Evolutionary conservation across 2,113 vertebrate species (phyloP), one percentile per base, ranked within the genome.

Genomic region (Etheostoma spectabile): DNA sequence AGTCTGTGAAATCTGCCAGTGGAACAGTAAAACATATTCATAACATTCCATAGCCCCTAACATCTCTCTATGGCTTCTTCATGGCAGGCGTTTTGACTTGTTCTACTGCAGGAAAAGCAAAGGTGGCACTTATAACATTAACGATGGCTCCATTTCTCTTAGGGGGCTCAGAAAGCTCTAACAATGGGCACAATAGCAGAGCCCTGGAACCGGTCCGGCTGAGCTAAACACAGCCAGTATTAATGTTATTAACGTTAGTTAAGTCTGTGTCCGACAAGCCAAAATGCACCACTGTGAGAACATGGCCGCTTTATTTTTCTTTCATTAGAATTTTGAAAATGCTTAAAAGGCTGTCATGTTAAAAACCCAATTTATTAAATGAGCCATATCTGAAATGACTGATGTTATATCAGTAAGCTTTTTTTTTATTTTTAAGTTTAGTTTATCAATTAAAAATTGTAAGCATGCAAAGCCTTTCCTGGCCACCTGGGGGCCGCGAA

Each of bases 61-160:
- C 42, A 13, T 33, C 30, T 53, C 60, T 12, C 12, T 5, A 6
- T 8, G 13, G 4, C 35, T 8, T 66, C 19, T 33, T 60, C 27
- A 16, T 13, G 19, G 22, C 74, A 21, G 51, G 12, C 11, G 4
- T 45, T 63, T 21, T 5, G 6, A 48, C 27, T 8, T 30, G 52
- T 45, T 35, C 27, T 3, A 16, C 24, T 24, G 53, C 22, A 46
- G 13, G 33, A 51, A 14, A 69, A 52, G n/a, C 27, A 46, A 42
- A 71, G 52, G 60, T 76, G 70, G 52, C 74, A 30, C 38, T 68
- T 22, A 79, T 74, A 49, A 53, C 65, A 64, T 63, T 18, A 77
- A 21, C 4, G 1, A 74, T 11, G 56, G 62, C 69, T 61, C 61
- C 19, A 8, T 70, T 70, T 57, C 16, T 27, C 16, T 33, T 38